phyloP scores from a whole-genome alignment of 2,113 vertebrate genomes.

The Patagioenas fasciata region DNA sequence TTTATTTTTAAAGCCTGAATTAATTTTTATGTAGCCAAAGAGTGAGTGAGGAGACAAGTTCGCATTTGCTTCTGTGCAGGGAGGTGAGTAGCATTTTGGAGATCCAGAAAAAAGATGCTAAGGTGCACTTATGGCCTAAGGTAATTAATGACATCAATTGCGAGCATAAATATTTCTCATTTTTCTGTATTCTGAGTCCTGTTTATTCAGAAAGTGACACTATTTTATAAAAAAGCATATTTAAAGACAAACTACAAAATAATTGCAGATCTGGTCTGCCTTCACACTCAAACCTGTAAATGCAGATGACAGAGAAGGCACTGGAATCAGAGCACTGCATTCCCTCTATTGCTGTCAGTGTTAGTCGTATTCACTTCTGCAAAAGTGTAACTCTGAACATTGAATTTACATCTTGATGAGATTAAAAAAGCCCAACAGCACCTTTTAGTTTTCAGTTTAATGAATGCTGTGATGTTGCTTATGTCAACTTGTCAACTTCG shows the following conservation, averaged over 20 bases:
- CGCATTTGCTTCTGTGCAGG: accelerated
- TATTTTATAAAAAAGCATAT: neutral
- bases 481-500: neutral
- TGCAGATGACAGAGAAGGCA: neutral
- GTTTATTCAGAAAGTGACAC: neutral
- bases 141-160: neutral
- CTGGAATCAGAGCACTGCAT: neutral
- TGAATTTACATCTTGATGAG: neutral
- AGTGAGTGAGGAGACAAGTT: neutral
- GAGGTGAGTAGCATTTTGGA: neutral
- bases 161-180: neutral
- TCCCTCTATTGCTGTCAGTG: neutral
- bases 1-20: neutral
- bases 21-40: neutral
- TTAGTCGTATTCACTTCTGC: neutral
- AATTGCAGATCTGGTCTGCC: neutral
- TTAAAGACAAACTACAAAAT: neutral
- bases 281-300: neutral
- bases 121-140: neutral
- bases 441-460: neutral
- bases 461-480: neutral
- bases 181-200: neutral
- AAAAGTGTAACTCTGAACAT: neutral
- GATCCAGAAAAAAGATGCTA: neutral
- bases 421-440: neutral